Conservation (phyloP, 2,113 vertebrate species). For the Stictonetta naevosa region DNA sequence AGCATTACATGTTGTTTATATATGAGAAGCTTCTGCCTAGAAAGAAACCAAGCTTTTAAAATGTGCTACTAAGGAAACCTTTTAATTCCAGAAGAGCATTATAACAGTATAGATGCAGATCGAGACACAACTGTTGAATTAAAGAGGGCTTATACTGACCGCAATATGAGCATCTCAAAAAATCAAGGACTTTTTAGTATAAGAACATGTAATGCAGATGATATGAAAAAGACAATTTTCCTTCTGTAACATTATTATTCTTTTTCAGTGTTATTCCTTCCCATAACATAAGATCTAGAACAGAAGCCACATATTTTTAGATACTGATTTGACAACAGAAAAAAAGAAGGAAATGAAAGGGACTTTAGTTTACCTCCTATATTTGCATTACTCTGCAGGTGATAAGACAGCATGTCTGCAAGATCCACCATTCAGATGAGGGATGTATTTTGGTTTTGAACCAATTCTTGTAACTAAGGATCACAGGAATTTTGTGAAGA, state of each 20-base stretch:
- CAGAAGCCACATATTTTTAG: not conserved
- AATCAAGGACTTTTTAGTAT: not conserved
- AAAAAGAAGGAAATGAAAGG: not conserved
- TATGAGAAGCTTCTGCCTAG: not conserved
- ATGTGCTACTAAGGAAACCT: not conserved
- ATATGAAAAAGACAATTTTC: not conserved
- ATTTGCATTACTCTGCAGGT: not conserved
- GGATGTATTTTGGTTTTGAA: not conserved
- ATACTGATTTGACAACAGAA: not conserved
- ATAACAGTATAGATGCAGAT: not conserved
- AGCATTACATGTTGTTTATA: not conserved
- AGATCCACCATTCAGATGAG: not conserved
- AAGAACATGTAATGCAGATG: not conserved
- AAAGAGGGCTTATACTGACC: not conserved
- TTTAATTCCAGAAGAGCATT: not conserved
- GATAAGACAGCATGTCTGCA: not conserved
- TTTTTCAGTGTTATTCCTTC: not conserved
- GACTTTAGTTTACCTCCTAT: not conserved
- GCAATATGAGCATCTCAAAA: not conserved
- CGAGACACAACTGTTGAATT: not conserved
- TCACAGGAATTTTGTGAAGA: not conserved
- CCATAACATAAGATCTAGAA: not conserved
- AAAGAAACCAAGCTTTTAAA: not conserved
- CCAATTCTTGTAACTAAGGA: not conserved
- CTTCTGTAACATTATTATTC: not conserved